Percentiles rank a stretch among this genome's conserved stretches.
Evolutionary conservation across 2,888 invertebrate genomes (phyloP).

Genomic region (Mongoloraphidia duomilia): DNA sequence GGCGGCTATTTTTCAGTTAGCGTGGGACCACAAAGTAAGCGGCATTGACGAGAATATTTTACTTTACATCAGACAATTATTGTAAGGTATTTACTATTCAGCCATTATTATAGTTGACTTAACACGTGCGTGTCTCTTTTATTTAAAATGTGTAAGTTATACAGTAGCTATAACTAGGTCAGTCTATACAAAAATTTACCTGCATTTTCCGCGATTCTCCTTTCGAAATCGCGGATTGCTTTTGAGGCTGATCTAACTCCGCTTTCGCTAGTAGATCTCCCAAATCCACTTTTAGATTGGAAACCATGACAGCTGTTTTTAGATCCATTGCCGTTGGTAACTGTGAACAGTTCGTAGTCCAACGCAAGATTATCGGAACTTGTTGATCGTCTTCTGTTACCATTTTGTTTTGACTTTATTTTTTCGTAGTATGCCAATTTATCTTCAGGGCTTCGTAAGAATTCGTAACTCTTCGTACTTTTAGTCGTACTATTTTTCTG

Average conservation of each 20-base stretch:
- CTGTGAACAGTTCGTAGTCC: constrained; percentile 57
- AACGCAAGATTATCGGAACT: constrained; percentile 52
- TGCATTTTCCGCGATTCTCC: no score
- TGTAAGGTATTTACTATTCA: no score
- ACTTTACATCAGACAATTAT: no score
- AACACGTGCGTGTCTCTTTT: no score
- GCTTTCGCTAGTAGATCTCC: constrained; percentile 22
- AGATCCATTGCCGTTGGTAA: constrained; percentile 33
- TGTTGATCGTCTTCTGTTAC: constrained; percentile 20
- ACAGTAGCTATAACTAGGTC: no score
- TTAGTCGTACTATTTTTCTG: constrained; percentile 25
- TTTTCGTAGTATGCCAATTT: constrained; percentile 31
- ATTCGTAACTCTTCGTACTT: constrained; percentile 35
- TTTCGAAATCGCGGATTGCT: no score
- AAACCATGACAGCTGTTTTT: background rate
- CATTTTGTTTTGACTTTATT: constrained; percentile 25
- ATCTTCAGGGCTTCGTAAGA: constrained; percentile 35
- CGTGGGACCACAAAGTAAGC: no score
- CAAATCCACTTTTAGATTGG: constrained; percentile 27
- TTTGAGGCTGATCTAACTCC: background rate
- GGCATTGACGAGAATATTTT: no score
- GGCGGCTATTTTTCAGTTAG: no score
- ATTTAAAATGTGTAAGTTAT: no score
- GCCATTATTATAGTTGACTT: no score
- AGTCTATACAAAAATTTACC: no score